Base-by-base conservation (phyloP, 2,797 vertebrate genomes). In the Zenarchopterus dispar region DNA sequence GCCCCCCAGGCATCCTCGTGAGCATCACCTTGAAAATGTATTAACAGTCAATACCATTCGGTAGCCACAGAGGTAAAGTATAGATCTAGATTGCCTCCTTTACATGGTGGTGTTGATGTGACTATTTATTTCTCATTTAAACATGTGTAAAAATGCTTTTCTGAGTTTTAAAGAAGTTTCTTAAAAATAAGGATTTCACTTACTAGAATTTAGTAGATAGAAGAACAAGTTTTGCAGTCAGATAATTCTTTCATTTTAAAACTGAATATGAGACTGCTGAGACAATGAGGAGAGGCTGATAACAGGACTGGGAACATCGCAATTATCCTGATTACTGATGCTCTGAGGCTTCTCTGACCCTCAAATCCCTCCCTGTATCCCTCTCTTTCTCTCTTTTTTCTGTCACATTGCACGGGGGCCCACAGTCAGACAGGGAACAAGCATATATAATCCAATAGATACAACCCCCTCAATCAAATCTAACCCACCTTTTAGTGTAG, bases 311-410 rank as follows among this genome's bases (percentile, higher is more conserved):
- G 86, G 78, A 91, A 89, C 79, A 84, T 74, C 81, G 84, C 89
- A 93, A 91, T 92, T 92, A 93, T 91, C 88, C 91, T 89, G 88
- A 93, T 93, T 92, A 91, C 85, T 85, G 82, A 85, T 82, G 84
- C 88, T 90, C 77, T 82, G 54, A 87, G 89, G 85, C 84, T 84
- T 84, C 82, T 85, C 77, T 89, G 84, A 91, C 89, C 84, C 80
- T 75, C 71, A 84, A 80, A 82, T 76, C 80, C 77, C 72, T 80
- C 54, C 70, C 81, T 61, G 67, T 88, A 78, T 85, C 84, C 62
- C 73, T 75, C 55, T 52, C 59, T 43, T 47, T 60, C 42, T 65
- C 54, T 75, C 61, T 74, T 48, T 60, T 58, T 68, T 86, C 84
- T 90, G 86, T 87, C 87, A 87, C 82, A 83, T 83, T 81, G 82